Evolutionary conservation across 2,797 vertebrate species (phyloP).

Genomic region (Macroramphosus scolopax): DNA sequence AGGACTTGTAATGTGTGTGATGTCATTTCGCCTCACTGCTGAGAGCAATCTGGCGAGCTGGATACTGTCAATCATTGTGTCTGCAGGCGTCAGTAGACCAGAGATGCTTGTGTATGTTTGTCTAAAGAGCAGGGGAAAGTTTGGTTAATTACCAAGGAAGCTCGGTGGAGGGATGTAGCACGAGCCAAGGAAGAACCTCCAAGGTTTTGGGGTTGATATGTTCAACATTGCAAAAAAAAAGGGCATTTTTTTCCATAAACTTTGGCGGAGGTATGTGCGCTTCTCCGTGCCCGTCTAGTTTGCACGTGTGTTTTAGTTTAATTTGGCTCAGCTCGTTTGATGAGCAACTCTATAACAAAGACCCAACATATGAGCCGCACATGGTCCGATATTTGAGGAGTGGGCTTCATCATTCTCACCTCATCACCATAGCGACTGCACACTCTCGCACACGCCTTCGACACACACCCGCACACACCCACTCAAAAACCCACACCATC

Average conservation of each 20-base stretch:
- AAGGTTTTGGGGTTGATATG: too few relatives aligned
- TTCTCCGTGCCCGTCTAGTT: conserved; percentile 11
- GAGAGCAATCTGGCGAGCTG: conserved; percentile 79
- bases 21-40: conserved; percentile 71
- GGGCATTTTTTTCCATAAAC: too few relatives aligned
- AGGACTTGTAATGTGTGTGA: conserved; percentile 78
- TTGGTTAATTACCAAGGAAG: not conserved
- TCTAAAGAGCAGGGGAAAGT: not conserved
- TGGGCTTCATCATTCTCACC: conserved; percentile 75
- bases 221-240: too few relatives aligned
- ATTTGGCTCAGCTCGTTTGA: conserved; percentile 52
- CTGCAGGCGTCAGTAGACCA: conserved; percentile 42
- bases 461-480: conserved; percentile 33
- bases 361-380: conserved; percentile 72
- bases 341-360: conserved; percentile 67
- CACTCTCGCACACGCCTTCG: conserved; percentile 27
- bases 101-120: not conserved
- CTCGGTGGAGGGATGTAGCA: too few relatives aligned
- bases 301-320: conserved; percentile 15
- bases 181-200: too few relatives aligned
- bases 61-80: conserved; percentile 73
- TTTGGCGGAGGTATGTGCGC: too few relatives aligned
- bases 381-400: conserved; percentile 65
- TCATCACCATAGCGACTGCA: conserved; percentile 55
- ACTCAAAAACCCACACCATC: conserved; percentile 43